Conservation (phyloP, 2,113 vertebrate genomes). For the Geococcyx californianus region DNA sequence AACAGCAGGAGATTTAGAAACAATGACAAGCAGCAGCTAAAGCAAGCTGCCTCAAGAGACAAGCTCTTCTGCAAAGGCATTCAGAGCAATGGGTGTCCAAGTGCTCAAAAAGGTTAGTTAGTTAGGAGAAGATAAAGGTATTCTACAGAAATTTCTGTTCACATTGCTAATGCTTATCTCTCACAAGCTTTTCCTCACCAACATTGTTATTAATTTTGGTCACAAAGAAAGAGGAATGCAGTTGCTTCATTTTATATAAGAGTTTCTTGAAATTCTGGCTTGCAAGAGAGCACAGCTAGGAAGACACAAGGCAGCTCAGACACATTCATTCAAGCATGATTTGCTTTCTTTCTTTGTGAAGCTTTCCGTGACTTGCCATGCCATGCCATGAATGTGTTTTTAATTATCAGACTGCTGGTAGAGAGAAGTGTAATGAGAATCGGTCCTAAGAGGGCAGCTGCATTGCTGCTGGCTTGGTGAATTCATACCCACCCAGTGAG, state of each 20-base stretch:
- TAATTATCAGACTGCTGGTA: not conserved
- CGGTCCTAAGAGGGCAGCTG: not conserved
- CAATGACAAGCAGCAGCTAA: not conserved
- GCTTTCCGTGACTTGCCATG: not conserved
- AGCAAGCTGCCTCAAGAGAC: not conserved
- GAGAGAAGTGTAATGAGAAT: not conserved
- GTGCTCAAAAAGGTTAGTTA: not conserved
- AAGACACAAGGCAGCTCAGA: not conserved
- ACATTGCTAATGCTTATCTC: not conserved
- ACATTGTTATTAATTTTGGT: not conserved
- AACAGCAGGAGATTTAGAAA: conserved; percentile 29
- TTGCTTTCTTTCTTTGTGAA: not conserved
- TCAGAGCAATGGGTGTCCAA: not conserved
- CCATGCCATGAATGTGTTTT: not conserved
- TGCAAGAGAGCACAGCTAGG: not conserved
- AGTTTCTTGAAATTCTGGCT: not conserved
- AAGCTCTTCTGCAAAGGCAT: not conserved
- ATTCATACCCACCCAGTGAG: not conserved
- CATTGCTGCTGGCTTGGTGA: not conserved
- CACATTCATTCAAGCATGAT: not conserved
- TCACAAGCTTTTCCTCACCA: not conserved
- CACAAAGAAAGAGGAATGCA: not conserved
- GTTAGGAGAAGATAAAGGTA: conserved; percentile 14
- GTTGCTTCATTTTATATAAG: not conserved
- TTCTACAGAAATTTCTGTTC: not conserved